Evolutionary conservation across 2,888 invertebrate species (phyloP).

Genomic region (Trissolcus brochymenae): DNA sequence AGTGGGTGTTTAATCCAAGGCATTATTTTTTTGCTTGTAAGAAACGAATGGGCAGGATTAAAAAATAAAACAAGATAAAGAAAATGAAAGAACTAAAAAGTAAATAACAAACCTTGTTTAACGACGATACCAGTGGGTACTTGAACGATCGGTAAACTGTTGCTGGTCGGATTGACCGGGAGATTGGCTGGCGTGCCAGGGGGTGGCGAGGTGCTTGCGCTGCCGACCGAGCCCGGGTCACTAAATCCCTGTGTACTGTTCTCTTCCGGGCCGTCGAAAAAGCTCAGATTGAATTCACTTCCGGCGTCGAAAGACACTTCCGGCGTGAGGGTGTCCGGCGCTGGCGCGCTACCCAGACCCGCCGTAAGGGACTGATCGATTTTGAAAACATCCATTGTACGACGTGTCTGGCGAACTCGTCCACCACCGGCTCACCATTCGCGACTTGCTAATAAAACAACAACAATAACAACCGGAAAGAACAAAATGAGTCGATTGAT

Average conservation of each 20-base stretch:
- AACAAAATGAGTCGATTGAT: too few species aligned
- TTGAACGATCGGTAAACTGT: slow-evolving; percentile 70
- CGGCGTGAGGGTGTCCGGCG: slow-evolving; percentile 80
- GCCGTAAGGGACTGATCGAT: slow-evolving; percentile 82
- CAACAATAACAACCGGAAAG: too few species aligned
- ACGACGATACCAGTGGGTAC: slow-evolving; percentile 74
- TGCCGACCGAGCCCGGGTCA: slow-evolving; percentile 81
- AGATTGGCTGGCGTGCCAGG: slow-evolving; percentile 69
- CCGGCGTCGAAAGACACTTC: slow-evolving; percentile 85
- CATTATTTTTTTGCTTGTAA: too few species aligned
- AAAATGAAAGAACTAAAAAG: slow-evolving; percentile 13
- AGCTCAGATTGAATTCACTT: slow-evolving; percentile 87
- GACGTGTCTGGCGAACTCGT: slow-evolving; percentile 48
- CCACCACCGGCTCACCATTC: slow-evolving; percentile 64
- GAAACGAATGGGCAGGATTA: too few species aligned
- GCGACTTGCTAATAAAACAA: slow-evolving; percentile 37
- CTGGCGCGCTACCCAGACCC: slow-evolving; percentile 80
- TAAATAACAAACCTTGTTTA: slow-evolving; percentile 74
- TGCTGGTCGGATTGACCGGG: slow-evolving; percentile 68
- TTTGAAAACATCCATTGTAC: slow-evolving; percentile 85
- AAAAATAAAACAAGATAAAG: too few species aligned
- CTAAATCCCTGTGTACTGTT: slow-evolving; percentile 83
- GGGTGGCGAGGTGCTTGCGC: slow-evolving; percentile 74
- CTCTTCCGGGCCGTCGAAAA: slow-evolving; percentile 85
- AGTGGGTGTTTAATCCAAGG: too few species aligned